These are phyloP conservation scores for Eurypyga helias DNA, from an alignment of 2,113 vertebrate species.

Conservation along the genomic window DNA sequence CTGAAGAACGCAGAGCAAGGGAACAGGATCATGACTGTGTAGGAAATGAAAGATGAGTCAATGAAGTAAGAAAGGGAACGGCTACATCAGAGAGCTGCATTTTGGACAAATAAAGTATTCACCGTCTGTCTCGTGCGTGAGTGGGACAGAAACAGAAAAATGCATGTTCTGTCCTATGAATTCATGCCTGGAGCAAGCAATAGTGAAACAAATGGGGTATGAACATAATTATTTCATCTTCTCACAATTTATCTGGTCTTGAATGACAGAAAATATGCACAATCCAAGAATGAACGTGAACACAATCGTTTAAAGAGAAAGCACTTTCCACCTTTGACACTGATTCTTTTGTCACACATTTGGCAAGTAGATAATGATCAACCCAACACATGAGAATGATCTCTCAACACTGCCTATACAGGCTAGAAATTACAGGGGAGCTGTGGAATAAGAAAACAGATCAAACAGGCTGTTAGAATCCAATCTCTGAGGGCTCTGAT, in stretches of 20 bases:
- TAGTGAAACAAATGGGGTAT: neutral
- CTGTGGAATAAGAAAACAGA: neutral
- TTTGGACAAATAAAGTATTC: neutral
- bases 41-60: neutral
- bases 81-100: neutral
- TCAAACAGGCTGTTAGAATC: neutral
- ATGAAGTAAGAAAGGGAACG: neutral
- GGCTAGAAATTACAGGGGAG: neutral
- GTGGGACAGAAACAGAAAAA: slow-evolving; percentile 4
- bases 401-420: neutral
- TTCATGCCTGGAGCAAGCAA: neutral
- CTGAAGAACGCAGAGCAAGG: neutral
- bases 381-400: neutral
- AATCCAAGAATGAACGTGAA: neutral
- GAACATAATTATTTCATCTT: neutral
- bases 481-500: neutral
- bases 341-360: neutral
- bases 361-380: neutral
- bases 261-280: neutral
- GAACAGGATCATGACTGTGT: neutral
- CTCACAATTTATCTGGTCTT: neutral
- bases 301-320: neutral
- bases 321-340: neutral
- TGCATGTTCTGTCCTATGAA: neutral
- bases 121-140: neutral